Conservation (phyloP, 2,113 vertebrate species). For the Seriola rivoliana region DNA sequence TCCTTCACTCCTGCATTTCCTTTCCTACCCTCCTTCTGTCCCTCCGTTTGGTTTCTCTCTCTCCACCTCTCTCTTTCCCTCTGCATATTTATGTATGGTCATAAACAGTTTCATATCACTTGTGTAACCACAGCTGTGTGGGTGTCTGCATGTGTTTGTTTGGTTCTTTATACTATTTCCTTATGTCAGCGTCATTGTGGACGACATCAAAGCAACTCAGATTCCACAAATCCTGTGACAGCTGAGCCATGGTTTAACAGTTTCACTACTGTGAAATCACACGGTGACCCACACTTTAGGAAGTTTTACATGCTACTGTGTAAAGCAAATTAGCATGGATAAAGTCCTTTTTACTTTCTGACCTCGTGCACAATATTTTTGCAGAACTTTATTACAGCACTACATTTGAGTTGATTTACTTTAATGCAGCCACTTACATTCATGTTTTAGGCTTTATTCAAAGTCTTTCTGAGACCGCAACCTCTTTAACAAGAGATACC, state of each 20-base stretch:
- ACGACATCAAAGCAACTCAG: conserved; percentile 40
- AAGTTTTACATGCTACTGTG: background rate
- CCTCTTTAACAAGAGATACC: background rate
- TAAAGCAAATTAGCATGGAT: conserved; percentile 5
- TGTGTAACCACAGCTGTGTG: conserved; percentile 49
- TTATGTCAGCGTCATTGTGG: conserved; percentile 46
- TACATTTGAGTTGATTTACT: background rate
- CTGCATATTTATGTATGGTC: conserved; percentile 34
- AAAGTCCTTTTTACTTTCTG: conserved; percentile 8
- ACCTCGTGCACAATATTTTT: background rate
- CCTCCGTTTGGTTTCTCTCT: background rate
- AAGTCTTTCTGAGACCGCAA: background rate
- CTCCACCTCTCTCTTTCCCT: background rate
- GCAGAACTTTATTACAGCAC: background rate
- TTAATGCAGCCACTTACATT: background rate
- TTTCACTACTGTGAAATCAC: conserved; percentile 9
- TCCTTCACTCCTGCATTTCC: background rate
- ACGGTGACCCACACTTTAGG: background rate
- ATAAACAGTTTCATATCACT: conserved; percentile 54
- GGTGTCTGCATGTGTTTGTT: conserved; percentile 46
- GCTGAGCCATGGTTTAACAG: conserved; percentile 32
- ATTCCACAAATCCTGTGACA: conserved; percentile 14
- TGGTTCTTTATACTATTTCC: conserved; percentile 41
- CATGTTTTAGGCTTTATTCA: background rate
- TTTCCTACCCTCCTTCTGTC: background rate